Conservation (phyloP, 2,888 invertebrate species). For the Erebia ligea region DNA sequence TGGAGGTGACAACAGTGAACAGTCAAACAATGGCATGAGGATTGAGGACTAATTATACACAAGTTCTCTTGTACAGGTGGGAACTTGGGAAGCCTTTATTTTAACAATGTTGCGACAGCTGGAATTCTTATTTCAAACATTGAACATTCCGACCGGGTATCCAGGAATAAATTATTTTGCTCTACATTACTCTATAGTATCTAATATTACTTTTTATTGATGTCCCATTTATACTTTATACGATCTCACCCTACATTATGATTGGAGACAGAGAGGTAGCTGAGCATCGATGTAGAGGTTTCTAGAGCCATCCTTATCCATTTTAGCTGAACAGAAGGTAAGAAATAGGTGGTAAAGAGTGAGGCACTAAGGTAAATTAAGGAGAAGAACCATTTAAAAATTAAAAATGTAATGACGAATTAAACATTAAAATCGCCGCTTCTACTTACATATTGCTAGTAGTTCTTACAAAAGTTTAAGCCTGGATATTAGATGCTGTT, state of each 20-base stretch:
- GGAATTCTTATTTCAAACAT: conserved; percentile 18
- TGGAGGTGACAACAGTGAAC: conserved; percentile 76
- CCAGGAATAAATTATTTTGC: conserved; percentile 10
- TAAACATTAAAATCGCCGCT: too few species aligned
- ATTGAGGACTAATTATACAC: conserved; percentile 74
- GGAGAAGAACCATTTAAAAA: too few species aligned
- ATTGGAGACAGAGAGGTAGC: not conserved
- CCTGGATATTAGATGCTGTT: too few species aligned
- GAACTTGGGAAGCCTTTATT: conserved; percentile 58
- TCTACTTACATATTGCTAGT: too few species aligned
- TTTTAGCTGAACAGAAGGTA: too few species aligned
- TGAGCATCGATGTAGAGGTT: not conserved
- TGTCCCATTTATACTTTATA: not conserved
- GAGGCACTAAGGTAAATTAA: not conserved
- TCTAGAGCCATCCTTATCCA: too few species aligned
- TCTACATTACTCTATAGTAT: not conserved
- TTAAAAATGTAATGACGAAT: too few species aligned
- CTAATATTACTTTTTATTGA: not conserved
- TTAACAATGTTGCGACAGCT: conserved; percentile 20
- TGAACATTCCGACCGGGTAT: not conserved
- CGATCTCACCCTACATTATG: not conserved
- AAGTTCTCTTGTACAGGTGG: conserved; percentile 69
- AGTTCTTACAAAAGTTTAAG: too few species aligned
- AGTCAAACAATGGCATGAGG: conserved; percentile 73
- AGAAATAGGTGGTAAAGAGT: too few species aligned